phyloP scores from a whole-genome alignment of 1,140 invertebrate genomes.

The Diploscapter pachys region DNA sequence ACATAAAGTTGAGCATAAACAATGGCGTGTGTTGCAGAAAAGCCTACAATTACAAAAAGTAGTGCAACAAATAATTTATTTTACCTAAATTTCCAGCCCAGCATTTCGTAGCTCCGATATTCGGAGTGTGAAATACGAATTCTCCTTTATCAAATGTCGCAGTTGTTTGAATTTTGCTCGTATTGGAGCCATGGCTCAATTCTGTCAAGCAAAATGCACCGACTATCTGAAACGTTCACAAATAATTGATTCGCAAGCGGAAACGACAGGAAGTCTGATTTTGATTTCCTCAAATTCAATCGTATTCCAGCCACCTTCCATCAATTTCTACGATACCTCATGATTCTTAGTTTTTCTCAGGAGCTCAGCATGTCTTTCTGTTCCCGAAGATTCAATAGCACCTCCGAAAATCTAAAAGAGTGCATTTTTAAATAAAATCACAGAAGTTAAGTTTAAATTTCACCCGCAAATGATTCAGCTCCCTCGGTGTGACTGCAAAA shows the following conservation, averaged over 20 bases:
- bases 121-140: slow-evolving; percentile 84
- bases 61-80: too few species aligned
- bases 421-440: background rate
- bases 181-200: slow-evolving; percentile 87
- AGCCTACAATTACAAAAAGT: slow-evolving; percentile 61
- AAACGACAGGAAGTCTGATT: too few species aligned
- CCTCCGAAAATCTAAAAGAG: slow-evolving; percentile 33
- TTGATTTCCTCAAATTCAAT: too few species aligned
- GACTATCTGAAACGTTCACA: slow-evolving; percentile 63
- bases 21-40: slow-evolving; percentile 79
- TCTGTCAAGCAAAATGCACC: slow-evolving; percentile 87
- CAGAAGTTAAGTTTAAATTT: background rate
- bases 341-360: slow-evolving; percentile 70
- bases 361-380: slow-evolving; percentile 72
- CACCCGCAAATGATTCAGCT: slow-evolving; percentile 8
- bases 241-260: slow-evolving; percentile 1
- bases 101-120: slow-evolving; percentile 89
- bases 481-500: slow-evolving; percentile 68
- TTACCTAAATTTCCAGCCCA: slow-evolving; percentile 84
- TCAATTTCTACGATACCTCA: slow-evolving; percentile 63
- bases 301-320: too few species aligned
- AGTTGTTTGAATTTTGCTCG: slow-evolving; percentile 81
- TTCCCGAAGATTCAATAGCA: slow-evolving; percentile 66
- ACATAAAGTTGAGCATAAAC: slow-evolving; percentile 84
- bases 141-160: slow-evolving; percentile 80